Evolutionary conservation across 2,888 invertebrate species (phyloP).

Genomic region (Liodrosophila aerea): DNA sequence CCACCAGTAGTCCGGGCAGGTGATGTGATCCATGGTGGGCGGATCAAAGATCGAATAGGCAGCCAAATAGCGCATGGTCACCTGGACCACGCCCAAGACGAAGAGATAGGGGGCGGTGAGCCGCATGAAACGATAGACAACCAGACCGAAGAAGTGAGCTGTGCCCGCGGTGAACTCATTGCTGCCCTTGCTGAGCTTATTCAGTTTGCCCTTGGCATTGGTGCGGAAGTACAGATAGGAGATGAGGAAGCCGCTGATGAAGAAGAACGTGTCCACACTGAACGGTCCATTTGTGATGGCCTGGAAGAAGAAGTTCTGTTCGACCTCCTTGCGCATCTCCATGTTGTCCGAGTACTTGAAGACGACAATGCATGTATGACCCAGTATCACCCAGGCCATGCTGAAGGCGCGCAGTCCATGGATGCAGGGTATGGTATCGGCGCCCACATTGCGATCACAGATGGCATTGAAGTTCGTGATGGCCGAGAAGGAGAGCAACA

Average conservation of each 20-base stretch:
- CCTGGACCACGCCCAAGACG: constrained; percentile 91
- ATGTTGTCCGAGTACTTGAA: constrained; percentile 94
- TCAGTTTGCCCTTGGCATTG: constrained; percentile 88
- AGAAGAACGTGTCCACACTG: constrained; percentile 92
- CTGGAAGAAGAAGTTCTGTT: constrained; percentile 91
- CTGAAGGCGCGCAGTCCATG: constrained; percentile 87
- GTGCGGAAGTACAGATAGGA: constrained; percentile 93
- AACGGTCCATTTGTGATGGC: constrained; percentile 90
- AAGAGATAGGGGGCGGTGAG: constrained; percentile 92
- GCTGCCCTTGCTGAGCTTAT: constrained; percentile 86
- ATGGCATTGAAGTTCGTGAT: constrained; percentile 90
- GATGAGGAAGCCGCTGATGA: constrained; percentile 91
- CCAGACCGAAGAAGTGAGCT: constrained; percentile 89
- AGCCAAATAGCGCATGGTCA: constrained; percentile 93
- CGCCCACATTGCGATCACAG: constrained; percentile 90
- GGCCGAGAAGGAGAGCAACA: constrained; percentile 90
- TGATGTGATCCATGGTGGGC: constrained; percentile 90
- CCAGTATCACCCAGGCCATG: constrained; percentile 88
- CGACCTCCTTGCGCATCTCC: constrained; percentile 87
- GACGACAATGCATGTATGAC: constrained; percentile 90
- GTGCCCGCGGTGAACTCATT: constrained; percentile 86
- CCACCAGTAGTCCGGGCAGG: constrained; percentile 94
- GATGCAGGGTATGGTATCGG: constrained; percentile 90
- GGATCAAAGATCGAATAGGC: constrained; percentile 92
- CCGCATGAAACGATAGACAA: constrained; percentile 90